phyloP scores from a whole-genome alignment of 2,797 vertebrate genomes.

The Diglossa cyanea region DNA sequence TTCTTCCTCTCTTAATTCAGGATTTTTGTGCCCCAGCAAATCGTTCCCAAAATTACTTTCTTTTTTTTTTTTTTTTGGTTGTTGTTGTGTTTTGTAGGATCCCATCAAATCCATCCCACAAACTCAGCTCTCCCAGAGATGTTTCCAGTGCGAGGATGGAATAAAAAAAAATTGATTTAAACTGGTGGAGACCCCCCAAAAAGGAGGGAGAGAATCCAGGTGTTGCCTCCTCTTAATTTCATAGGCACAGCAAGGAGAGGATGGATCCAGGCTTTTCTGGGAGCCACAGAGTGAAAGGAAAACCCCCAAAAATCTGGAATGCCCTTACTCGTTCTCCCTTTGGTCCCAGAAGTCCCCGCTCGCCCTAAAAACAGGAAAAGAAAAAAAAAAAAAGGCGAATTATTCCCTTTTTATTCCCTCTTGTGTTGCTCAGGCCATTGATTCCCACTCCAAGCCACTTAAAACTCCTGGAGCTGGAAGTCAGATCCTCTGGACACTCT shows the following conservation, averaged over 20 bases:
- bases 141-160: neutral
- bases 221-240: neutral
- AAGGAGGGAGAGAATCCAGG: accelerated
- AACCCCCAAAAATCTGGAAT: neutral
- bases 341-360: conserved; percentile 78
- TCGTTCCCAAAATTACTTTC: neutral
- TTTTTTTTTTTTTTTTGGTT: accelerated
- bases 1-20: neutral
- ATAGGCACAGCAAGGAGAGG: neutral
- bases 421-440: neutral
- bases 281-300: neutral
- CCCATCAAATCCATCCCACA: neutral
- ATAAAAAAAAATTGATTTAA: neutral
- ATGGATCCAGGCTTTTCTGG: neutral
- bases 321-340: conserved; percentile 85
- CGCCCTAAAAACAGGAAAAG: conserved; percentile 74
- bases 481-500: neutral
- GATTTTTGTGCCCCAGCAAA: neutral
- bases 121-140: accelerated
- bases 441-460: neutral
- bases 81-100: neutral
- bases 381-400: neutral
- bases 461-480: neutral
- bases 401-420: neutral
- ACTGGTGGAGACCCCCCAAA: neutral